Percentiles rank a stretch among this genome's conserved stretches.
These are phyloP conservation scores for Eira barbara DNA, from an alignment of 2,113 vertebrate species.

Conservation along the genomic window DNA sequence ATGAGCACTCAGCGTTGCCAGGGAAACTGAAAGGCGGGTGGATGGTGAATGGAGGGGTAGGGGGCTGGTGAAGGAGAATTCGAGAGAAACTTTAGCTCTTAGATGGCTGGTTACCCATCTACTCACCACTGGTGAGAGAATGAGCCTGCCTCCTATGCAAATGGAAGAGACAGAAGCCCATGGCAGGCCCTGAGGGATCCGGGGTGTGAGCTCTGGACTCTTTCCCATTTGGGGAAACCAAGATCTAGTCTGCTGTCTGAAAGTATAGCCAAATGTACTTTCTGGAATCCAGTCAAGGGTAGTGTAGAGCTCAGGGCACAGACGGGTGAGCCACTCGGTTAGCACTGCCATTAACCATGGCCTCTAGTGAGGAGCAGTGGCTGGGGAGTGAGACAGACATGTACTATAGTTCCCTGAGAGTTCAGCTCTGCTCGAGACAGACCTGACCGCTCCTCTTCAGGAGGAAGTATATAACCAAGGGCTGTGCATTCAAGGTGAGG, in stretches of 20 bases:
- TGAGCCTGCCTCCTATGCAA: not conserved
- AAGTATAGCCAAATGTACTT: constrained; percentile 13
- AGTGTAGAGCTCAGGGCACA: not conserved
- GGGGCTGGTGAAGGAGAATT: constrained; percentile 47
- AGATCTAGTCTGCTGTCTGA: constrained; percentile 9
- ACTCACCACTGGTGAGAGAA: not conserved
- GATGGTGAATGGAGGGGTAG: constrained; percentile 71
- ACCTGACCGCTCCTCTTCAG: not conserved
- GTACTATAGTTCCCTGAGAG: not conserved
- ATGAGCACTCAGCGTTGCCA: constrained; percentile 87
- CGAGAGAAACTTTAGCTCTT: not conserved
- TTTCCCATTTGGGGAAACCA: constrained; percentile 32
- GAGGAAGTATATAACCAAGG: not conserved
- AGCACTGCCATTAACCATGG: not conserved
- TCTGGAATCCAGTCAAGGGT: constrained; percentile 33
- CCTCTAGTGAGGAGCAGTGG: not conserved
- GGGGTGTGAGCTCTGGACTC: not conserved
- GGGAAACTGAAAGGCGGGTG: constrained; percentile 78
- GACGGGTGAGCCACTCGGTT: not conserved
- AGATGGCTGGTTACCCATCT: not conserved
- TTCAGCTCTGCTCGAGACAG: not conserved
- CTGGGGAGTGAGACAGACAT: not conserved
- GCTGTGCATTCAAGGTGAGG: not conserved
- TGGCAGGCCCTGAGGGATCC: not conserved
- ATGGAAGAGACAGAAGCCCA: not conserved